Conservation (phyloP, 2,797 vertebrate species). For the Masticophis lateralis region DNA sequence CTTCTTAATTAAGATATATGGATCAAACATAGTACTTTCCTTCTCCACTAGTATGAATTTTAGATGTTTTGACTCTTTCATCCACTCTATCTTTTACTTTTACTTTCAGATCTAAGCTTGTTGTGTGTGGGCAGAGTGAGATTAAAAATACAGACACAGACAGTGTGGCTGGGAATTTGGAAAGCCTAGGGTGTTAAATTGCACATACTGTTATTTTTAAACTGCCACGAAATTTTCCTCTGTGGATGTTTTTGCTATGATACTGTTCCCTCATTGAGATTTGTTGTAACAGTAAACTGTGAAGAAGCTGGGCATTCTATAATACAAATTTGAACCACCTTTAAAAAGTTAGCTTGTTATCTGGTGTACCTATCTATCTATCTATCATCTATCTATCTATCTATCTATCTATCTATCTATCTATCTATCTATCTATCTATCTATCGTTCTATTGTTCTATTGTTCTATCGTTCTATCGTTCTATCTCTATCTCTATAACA, state of each 20-base stretch:
- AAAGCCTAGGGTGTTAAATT: constrained; percentile 23
- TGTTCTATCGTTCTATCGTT: too few species aligned
- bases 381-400: too few species aligned
- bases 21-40: neutral
- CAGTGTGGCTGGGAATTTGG: constrained; percentile 13
- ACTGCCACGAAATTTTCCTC: neutral
- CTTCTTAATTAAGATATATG: neutral
- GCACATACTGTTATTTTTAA: constrained; percentile 35
- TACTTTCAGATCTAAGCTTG: neutral
- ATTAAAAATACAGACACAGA: constrained; percentile 5
- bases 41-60: neutral
- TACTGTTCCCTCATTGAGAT: constrained; percentile 1
- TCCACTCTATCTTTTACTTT: neutral
- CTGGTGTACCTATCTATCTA: neutral
- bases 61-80: neutral
- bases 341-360: constrained; percentile 21
- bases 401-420: too few species aligned
- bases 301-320: constrained; percentile 18
- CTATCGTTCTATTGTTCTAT: too few species aligned
- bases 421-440: too few species aligned
- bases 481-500: too few species aligned
- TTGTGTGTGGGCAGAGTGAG: neutral
- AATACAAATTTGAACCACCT: constrained; percentile 40
- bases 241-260: constrained; percentile 7
- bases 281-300: constrained; percentile 16